These are phyloP conservation scores for Agonopterix heracliana DNA, from an alignment of 2,888 invertebrate species.

Conservation along the genomic window DNA sequence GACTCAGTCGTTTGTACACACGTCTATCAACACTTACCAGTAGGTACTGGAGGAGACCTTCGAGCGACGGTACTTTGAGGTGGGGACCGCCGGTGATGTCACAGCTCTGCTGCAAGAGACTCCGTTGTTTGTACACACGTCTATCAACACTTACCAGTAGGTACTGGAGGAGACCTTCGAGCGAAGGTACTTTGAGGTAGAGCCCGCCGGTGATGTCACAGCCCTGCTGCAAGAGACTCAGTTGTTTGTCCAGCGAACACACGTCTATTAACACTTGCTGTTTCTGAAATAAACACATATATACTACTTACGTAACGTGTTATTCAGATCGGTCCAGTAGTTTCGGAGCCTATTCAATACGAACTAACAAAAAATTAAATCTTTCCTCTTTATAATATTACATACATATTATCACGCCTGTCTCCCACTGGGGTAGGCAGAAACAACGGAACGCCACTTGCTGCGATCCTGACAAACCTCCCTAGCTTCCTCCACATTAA, in stretches of 20 bases:
- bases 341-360: no score
- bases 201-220: slow-evolving; percentile 97
- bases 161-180: slow-evolving; percentile 91
- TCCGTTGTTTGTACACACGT: slow-evolving; percentile 94
- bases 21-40: slow-evolving; percentile 91
- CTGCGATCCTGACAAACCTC: no score
- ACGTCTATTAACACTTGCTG: slow-evolving; percentile 93
- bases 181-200: slow-evolving; percentile 90
- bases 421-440: no score
- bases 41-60: slow-evolving; percentile 90
- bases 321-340: no score
- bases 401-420: no score
- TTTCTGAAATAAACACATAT: slow-evolving; percentile 60
- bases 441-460: no score
- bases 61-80: slow-evolving; percentile 89
- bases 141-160: slow-evolving; percentile 87
- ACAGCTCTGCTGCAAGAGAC: slow-evolving; percentile 95
- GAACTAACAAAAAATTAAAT: no score
- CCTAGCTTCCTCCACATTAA: no score
- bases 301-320: neutral
- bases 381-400: no score
- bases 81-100: slow-evolving; percentile 97
- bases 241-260: slow-evolving; percentile 92
- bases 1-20: slow-evolving; percentile 92
- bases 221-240: slow-evolving; percentile 95